Conservation (phyloP, 2,113 vertebrate species). For the Mastomys coucha region DNA sequence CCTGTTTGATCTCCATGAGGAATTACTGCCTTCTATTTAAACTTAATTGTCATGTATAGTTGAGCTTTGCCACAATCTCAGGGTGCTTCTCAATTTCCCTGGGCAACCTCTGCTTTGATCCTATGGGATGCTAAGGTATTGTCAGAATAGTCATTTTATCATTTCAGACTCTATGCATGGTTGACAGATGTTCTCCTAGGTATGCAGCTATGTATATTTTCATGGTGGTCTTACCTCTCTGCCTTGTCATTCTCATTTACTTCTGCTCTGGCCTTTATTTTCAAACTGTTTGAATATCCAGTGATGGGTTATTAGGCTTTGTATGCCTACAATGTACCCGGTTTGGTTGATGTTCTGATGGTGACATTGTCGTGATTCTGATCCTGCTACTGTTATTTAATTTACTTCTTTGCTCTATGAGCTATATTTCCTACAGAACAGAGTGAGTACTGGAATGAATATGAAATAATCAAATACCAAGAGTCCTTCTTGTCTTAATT, state of each 20-base stretch:
- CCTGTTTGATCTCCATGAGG: constrained; percentile 54
- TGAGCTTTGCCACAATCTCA: neutral
- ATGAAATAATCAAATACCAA: neutral
- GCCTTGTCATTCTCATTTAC: neutral
- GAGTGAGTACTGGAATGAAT: neutral
- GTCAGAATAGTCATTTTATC: neutral
- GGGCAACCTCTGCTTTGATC: neutral
- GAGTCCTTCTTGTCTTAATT: neutral
- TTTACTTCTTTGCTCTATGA: neutral
- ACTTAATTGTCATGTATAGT: constrained; percentile 14
- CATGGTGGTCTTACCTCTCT: neutral
- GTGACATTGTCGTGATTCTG: neutral
- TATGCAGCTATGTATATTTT: neutral
- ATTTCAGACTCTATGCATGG: neutral
- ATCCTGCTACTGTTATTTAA: neutral
- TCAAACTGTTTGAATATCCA: neutral
- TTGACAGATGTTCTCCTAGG: neutral
- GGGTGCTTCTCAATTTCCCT: neutral
- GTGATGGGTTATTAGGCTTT: neutral
- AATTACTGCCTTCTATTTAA: constrained; percentile 61
- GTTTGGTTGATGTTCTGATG: neutral
- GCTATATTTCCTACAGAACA: neutral
- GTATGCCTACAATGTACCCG: neutral
- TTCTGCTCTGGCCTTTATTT: neutral
- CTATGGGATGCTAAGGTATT: neutral